Conservation (phyloP, 2,113 vertebrate species). For the Pygathrix nemaeus region DNA sequence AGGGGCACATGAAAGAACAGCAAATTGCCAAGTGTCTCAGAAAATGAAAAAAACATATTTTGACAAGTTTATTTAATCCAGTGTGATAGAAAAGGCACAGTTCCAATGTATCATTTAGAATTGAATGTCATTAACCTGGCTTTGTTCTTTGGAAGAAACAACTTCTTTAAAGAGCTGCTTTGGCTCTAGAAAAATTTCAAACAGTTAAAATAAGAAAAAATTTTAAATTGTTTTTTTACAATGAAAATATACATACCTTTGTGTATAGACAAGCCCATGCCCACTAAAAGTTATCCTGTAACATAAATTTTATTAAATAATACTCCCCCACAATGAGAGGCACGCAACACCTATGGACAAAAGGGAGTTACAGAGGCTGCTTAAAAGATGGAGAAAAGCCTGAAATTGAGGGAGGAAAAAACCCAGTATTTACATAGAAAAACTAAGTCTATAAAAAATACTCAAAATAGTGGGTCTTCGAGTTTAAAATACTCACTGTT, state of each 20-base stretch:
- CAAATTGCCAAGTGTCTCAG: neutral
- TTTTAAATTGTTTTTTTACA: conserved; percentile 78
- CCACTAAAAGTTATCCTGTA: conserved; percentile 43
- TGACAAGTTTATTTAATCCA: conserved; percentile 70
- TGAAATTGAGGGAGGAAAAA: conserved; percentile 46
- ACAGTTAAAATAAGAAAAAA: conserved; percentile 15
- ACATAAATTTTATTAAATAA: conserved; percentile 63
- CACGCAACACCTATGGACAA: conserved; percentile 32
- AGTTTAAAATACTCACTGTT: conserved; percentile 55
- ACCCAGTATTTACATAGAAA: conserved; percentile 73
- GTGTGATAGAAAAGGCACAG: conserved; percentile 67
- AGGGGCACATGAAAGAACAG: neutral
- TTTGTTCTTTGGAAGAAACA: conserved; percentile 67
- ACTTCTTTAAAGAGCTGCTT: conserved; percentile 52
- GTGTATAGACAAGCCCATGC: neutral
- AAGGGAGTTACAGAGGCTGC: conserved; percentile 50
- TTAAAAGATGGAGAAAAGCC: conserved; percentile 35
- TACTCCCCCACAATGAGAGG: conserved; percentile 32
- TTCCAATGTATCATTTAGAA: conserved; percentile 49
- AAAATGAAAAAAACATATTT: conserved; percentile 36
- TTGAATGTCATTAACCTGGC: conserved; percentile 50
- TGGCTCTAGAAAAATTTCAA: conserved; percentile 51
- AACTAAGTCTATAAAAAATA: conserved; percentile 70
- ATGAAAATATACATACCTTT: conserved; percentile 79
- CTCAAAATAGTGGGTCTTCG: conserved; percentile 60